phyloP scores from a whole-genome alignment of 2,113 vertebrate species.

The Hipposideros armiger region DNA sequence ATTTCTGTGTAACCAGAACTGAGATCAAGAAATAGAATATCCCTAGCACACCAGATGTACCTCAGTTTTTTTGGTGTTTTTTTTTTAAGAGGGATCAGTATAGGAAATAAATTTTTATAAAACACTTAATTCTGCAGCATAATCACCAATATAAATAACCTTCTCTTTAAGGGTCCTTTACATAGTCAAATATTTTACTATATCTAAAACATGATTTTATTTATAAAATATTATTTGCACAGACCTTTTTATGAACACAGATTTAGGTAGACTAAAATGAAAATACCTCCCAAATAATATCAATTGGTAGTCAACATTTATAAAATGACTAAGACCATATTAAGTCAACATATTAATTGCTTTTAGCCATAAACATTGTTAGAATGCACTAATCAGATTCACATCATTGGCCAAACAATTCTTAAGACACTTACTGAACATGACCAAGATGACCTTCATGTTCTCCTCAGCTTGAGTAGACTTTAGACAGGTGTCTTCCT shows the following conservation, averaged over 20 bases:
- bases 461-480: neutral
- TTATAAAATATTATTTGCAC: neutral
- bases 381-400: neutral
- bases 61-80: neutral
- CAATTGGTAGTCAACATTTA: neutral
- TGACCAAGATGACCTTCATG: neutral
- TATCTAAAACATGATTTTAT: neutral
- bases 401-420: neutral
- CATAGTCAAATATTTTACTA: neutral
- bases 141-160: neutral
- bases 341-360: neutral
- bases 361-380: neutral
- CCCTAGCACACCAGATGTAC: neutral
- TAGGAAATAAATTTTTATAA: neutral
- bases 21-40: neutral
- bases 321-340: neutral
- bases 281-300: neutral
- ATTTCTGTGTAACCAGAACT: neutral
- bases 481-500: neutral
- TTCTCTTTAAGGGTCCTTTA: neutral
- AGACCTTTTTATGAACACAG: neutral
- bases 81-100: neutral
- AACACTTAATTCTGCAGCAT: neutral
- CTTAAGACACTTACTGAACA: neutral
- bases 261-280: neutral